Conservation (phyloP, 2,797 vertebrate species). For the Mycteria americana region DNA sequence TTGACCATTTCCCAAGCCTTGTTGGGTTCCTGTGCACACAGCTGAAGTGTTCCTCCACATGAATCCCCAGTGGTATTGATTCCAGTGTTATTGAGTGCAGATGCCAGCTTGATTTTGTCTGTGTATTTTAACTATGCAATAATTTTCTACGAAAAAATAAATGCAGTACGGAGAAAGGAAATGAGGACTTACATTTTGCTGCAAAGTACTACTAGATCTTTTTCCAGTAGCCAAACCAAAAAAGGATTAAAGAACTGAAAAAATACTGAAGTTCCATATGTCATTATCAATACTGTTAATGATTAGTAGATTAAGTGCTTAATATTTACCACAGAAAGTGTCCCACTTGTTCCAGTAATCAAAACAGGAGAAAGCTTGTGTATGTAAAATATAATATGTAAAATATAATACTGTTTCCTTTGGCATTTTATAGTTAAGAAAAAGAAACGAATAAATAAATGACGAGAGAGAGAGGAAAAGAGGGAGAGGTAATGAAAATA, state of each 20-base stretch:
- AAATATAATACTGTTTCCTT: not conserved
- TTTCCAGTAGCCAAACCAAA: not conserved
- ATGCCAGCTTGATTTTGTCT: not conserved
- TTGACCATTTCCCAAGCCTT: not conserved
- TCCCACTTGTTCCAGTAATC: not conserved
- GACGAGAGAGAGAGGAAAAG: not conserved
- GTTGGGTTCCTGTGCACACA: not conserved
- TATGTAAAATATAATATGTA: not conserved
- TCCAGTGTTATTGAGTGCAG: not conserved
- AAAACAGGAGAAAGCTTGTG: not conserved
- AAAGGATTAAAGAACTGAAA: not conserved
- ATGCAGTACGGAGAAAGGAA: not conserved
- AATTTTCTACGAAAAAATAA: not conserved
- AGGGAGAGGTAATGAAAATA: not conserved
- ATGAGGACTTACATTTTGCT: not conserved
- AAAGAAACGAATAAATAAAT: not conserved
- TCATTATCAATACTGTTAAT: not conserved
- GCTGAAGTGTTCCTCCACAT: not conserved
- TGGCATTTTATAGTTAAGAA: not conserved
- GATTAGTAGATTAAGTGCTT: not conserved
- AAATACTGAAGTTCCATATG: not conserved
- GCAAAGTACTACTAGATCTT: not conserved
- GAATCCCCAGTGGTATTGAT: not conserved
- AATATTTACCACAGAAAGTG: not conserved
- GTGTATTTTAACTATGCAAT: not conserved